phyloP scores from a whole-genome alignment of 2,888 invertebrate species.

The Cerceris rybyensis region DNA sequence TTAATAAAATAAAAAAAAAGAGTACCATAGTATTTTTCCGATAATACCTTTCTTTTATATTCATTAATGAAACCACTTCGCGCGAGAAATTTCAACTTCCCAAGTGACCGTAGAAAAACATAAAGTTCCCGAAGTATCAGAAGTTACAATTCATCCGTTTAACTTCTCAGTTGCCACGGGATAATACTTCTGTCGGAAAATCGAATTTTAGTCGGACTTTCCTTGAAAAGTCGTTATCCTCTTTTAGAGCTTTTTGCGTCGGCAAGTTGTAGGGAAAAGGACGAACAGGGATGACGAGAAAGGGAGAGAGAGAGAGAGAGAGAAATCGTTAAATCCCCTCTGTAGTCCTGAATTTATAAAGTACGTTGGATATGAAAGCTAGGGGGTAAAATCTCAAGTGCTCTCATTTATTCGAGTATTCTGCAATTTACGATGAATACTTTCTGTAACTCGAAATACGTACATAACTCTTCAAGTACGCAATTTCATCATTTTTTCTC shows the following conservation, averaged over 20 bases:
- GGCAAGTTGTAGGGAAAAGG: constrained; percentile 1
- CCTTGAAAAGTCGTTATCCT: constrained; percentile 43
- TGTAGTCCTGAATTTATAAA: too few species aligned
- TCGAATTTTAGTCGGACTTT: constrained; percentile 36
- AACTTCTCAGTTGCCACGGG: background rate
- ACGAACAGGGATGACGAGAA: background rate
- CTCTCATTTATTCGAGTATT: background rate
- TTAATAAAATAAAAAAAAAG: too few species aligned
- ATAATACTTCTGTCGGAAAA: constrained; percentile 24
- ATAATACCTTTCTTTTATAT: too few species aligned
- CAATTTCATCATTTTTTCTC: too few species aligned
- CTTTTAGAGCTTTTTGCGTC: constrained; percentile 18
- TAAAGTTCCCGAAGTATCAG: too few species aligned
- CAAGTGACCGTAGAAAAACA: too few species aligned
- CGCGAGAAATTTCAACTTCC: too few species aligned
- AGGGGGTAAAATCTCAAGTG: background rate
- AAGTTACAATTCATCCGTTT: background rate
- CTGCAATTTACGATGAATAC: background rate
- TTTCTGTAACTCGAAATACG: too few species aligned
- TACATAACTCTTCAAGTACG: too few species aligned
- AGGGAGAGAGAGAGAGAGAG: background rate
- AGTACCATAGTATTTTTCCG: too few species aligned
- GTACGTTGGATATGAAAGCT: background rate
- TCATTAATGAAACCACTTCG: too few species aligned
- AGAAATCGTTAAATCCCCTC: background rate